Base-by-base conservation (phyloP, 2,888 invertebrate genomes). In the Abscondita cerata region DNA sequence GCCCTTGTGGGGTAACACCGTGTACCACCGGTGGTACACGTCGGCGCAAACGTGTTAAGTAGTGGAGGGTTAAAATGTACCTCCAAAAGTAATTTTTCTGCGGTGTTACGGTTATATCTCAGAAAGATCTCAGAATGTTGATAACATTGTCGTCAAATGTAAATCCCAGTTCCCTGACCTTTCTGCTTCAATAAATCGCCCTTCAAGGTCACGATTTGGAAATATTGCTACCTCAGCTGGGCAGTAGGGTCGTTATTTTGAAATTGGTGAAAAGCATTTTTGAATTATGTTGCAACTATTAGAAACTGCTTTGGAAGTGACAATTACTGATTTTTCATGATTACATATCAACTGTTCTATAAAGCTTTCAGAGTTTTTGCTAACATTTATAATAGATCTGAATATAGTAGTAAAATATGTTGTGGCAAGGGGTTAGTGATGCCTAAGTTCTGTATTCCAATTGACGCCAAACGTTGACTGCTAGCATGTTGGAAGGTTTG, bases 341-440 rank as follows among this genome's bases (percentile, higher is more conserved):
- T 5, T 89, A 83, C 74, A n/a, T 88, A 0, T 5, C 89, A 91
- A 75, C 88, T 89, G 0, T 66, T 90, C 19, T 86, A 87, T 18
- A 90, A 90, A 74, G 85, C 87, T 0, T 75, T 88, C 1, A 73
- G 83, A 1, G 85, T 87, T 66, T 88, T 50, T 87, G 86, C 1
- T 88, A 89, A 71, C 89, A 65, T 18, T 68, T n/a, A n/a, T n/a
- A n/a, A 25, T 47, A 25, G 47, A 25, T 47, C 25, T 47, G n/a
- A n/a, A n/a, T n/a, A n/a, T n/a, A n/a, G n/a, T n/a, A n/a, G n/a
- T 20, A 47, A 20, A 20, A 47, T 25, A 25, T 47, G 25, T 2
- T n/a, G 9, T 47, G 47, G 12, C 25, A 51, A 20, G n/a, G n/a
- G n/a, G 72, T 57, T 12, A 67, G 51, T 20, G 70, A 68, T 25